Evolutionary conservation across 2,888 invertebrate genomes (phyloP).

Genomic region (Andrena praecox): DNA sequence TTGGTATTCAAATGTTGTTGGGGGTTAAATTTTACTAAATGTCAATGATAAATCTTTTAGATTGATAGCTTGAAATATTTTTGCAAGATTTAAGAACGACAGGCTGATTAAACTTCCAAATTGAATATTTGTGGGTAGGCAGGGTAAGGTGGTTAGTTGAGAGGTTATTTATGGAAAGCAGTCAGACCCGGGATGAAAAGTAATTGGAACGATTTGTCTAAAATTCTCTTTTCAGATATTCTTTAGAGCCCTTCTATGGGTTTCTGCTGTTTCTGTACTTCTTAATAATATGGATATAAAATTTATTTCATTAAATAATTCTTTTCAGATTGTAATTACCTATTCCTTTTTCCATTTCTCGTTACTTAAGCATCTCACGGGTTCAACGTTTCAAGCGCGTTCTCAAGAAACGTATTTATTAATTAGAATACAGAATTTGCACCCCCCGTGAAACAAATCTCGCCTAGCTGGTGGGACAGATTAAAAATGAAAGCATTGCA

Average conservation of each 20-base stretch:
- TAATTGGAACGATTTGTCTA: too few relatives aligned
- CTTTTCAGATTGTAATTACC: not conserved
- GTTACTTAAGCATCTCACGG: not conserved
- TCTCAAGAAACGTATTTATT: not conserved
- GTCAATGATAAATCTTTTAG: too few relatives aligned
- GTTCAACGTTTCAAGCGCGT: not conserved
- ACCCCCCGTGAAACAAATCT: not conserved
- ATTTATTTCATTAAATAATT: not conserved
- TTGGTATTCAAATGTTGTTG: too few relatives aligned
- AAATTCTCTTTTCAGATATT: not conserved
- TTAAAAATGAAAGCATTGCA: not conserved
- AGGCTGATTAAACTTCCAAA: too few relatives aligned
- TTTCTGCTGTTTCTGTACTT: not conserved
- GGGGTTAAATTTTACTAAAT: too few relatives aligned
- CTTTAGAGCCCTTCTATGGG: not conserved
- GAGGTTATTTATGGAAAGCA: too few relatives aligned
- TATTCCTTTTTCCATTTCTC: not conserved
- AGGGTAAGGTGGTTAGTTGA: too few relatives aligned
- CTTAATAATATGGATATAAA: not conserved
- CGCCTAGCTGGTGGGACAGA: too few relatives aligned
- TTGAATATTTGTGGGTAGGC: too few relatives aligned
- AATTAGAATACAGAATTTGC: constrained; percentile 2
- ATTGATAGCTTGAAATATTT: too few relatives aligned
- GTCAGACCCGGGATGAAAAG: too few relatives aligned
- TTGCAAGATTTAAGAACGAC: too few relatives aligned